Percentiles rank a stretch among this genome's conserved stretches.
These are phyloP conservation scores for Heterodera schachtii DNA, from an alignment of 1,140 invertebrate genomes.

Conservation along the genomic window DNA sequence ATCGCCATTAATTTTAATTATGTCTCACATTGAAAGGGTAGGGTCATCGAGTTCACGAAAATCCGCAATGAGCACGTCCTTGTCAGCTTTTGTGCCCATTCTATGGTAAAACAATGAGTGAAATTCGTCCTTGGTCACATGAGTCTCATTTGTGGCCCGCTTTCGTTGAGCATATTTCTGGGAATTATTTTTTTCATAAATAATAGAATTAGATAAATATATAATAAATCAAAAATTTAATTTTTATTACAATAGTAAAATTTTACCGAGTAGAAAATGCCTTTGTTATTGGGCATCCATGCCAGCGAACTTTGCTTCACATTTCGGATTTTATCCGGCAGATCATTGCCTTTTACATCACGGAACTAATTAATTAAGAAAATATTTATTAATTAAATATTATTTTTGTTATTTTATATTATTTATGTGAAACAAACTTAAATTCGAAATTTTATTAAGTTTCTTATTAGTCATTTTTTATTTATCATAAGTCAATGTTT, in stretches of 20 bases:
- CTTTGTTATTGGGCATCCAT: slow-evolving; percentile 92
- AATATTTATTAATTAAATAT: not conserved
- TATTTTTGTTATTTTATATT: not conserved
- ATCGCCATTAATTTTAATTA: no score
- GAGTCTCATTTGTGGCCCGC: slow-evolving; percentile 83
- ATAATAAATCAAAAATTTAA: slow-evolving; percentile 68
- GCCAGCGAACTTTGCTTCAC: slow-evolving; percentile 87
- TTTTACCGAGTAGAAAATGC: slow-evolving; percentile 86
- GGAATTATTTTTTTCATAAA: slow-evolving; percentile 25
- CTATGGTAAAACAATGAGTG: slow-evolving; percentile 92
- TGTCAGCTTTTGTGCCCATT: slow-evolving; percentile 80
- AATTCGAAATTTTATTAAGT: no score
- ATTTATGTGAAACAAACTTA: no score
- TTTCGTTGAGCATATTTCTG: slow-evolving; percentile 78
- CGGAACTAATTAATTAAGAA: slow-evolving; percentile 68
- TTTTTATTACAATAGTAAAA: not conserved
- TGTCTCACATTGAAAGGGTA: slow-evolving; percentile 76
- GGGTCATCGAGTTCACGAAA: slow-evolving; percentile 88
- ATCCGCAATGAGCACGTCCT: slow-evolving; percentile 86
- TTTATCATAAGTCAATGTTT: no score
- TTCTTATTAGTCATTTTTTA: no score
- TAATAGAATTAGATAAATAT: not conserved
- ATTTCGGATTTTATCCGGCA: slow-evolving; percentile 82
- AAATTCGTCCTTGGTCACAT: slow-evolving; percentile 81
- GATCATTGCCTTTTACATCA: slow-evolving; percentile 75